Conservation (phyloP, 2,888 invertebrate genomes). For the Microctonus brassicae region DNA sequence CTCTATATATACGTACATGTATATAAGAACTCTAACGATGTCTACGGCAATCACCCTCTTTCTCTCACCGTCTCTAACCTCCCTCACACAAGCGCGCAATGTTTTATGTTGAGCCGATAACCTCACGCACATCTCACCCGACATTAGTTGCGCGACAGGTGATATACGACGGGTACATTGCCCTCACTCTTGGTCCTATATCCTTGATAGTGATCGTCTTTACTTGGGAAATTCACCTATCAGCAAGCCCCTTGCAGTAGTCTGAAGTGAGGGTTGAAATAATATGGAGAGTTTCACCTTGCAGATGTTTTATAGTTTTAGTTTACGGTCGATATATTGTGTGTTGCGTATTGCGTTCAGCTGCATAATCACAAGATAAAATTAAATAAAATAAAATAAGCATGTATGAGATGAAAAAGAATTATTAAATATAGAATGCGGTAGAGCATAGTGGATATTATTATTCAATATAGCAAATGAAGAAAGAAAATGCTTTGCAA, state of each 20-base stretch:
- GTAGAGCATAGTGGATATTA: no score
- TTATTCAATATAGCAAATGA: no score
- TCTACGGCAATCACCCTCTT: constrained; percentile 40
- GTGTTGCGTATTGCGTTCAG: not conserved
- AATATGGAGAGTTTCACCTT: not conserved
- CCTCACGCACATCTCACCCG: constrained; percentile 61
- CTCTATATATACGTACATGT: constrained; percentile 29
- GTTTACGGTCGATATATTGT: not conserved
- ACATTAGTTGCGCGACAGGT: constrained; percentile 60
- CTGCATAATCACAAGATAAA: not conserved
- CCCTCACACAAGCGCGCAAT: constrained; percentile 46
- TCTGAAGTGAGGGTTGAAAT: not conserved
- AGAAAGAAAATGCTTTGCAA: no score
- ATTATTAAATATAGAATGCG: no score
- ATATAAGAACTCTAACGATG: constrained; percentile 6
- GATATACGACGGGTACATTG: constrained; percentile 60
- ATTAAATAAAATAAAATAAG: not conserved
- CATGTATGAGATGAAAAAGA: not conserved
- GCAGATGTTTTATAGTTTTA: not conserved
- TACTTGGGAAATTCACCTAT: constrained; percentile 11
- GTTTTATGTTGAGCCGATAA: constrained; percentile 61
- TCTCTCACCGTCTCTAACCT: constrained; percentile 39
- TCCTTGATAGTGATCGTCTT: constrained; percentile 2
- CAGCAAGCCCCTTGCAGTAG: not conserved
- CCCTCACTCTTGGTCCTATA: constrained; percentile 23